phyloP scores from a whole-genome alignment of 2,797 vertebrate genomes.

The Brachyrhaphis roseni region DNA sequence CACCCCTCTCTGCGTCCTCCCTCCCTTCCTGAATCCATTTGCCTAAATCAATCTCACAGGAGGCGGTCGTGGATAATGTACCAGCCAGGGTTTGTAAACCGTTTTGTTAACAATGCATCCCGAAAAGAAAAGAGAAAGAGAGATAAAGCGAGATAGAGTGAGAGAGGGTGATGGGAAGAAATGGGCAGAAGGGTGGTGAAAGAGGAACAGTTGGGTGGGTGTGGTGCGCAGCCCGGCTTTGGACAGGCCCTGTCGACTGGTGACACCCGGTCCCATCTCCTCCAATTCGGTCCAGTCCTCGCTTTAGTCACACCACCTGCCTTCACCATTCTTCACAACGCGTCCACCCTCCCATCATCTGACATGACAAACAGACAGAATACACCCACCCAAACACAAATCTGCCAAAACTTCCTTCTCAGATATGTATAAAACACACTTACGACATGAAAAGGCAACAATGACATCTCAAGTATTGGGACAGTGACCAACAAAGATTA shows the following conservation, averaged over 20 bases:
- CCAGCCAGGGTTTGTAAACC: slow-evolving; percentile 93
- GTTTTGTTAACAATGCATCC: slow-evolving; percentile 97
- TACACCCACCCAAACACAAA: slow-evolving; percentile 49
- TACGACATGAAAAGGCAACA: slow-evolving; percentile 56
- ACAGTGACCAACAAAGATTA: slow-evolving; percentile 87
- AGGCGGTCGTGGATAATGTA: slow-evolving; percentile 84
- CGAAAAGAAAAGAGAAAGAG: slow-evolving; percentile 81
- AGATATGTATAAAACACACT: slow-evolving; percentile 42
- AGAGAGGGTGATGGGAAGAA: slow-evolving; percentile 73
- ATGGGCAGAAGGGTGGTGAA: slow-evolving; percentile 88
- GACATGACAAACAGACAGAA: slow-evolving; percentile 90
- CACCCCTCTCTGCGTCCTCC: slow-evolving; percentile 65
- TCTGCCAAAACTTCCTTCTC: slow-evolving; percentile 30
- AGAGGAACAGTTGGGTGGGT: slow-evolving; percentile 98
- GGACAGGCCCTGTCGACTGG: slow-evolving; percentile 85
- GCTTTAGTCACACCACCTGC: slow-evolving; percentile 99
- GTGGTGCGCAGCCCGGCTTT: slow-evolving; percentile 87
- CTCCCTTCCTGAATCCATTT: slow-evolving; percentile 81
- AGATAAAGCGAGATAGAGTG: slow-evolving; percentile 67
- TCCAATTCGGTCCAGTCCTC: slow-evolving; percentile 86
- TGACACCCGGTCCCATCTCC: slow-evolving; percentile 79
- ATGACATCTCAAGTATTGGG: slow-evolving; percentile 36
- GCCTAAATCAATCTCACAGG: slow-evolving; percentile 83
- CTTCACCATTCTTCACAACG: slow-evolving; percentile 88
- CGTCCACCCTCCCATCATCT: slow-evolving; percentile 83